Conservation (phyloP, 2,113 vertebrate genomes). For the Campylomormyrus tamandua region DNA sequence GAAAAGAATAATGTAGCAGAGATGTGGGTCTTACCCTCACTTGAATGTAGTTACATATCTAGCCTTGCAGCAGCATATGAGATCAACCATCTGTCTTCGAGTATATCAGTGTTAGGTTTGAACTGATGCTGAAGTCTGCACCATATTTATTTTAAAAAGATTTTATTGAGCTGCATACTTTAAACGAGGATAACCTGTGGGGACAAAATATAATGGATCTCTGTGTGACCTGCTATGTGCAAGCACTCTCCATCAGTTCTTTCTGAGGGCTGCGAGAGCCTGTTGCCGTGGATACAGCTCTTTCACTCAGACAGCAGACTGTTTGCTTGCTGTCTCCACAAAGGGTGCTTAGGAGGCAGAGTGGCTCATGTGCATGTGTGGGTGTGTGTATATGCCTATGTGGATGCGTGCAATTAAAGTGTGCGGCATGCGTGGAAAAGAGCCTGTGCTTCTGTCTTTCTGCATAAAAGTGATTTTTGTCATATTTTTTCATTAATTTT, state of each 20-base stretch:
- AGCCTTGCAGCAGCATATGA: not conserved
- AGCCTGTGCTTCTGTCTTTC: not conserved
- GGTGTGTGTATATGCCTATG: conserved; percentile 15
- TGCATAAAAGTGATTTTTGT: not conserved
- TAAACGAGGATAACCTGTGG: not conserved
- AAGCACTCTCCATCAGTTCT: conserved; percentile 13
- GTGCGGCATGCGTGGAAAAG: not conserved
- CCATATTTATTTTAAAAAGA: not conserved
- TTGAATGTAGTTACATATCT: conserved; percentile 20
- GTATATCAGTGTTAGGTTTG: not conserved
- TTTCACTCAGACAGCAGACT: conserved; percentile 11
- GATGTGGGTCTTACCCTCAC: conserved; percentile 24
- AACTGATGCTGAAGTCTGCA: not conserved
- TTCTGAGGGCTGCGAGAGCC: conserved; percentile 8
- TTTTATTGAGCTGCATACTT: not conserved
- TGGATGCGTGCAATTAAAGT: not conserved
- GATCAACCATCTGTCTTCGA: not conserved
- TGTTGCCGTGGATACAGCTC: conserved; percentile 24
- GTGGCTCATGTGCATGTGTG: conserved; percentile 13
- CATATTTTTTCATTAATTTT: not conserved
- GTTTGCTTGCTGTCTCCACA: conserved; percentile 15
- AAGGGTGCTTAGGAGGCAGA: conserved; percentile 7
- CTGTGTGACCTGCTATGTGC: not conserved
- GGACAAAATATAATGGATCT: not conserved
- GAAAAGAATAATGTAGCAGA: conserved; percentile 49